Evolutionary conservation across 2,888 invertebrate species (phyloP).

Genomic region (Megalurothrips usitatus): DNA sequence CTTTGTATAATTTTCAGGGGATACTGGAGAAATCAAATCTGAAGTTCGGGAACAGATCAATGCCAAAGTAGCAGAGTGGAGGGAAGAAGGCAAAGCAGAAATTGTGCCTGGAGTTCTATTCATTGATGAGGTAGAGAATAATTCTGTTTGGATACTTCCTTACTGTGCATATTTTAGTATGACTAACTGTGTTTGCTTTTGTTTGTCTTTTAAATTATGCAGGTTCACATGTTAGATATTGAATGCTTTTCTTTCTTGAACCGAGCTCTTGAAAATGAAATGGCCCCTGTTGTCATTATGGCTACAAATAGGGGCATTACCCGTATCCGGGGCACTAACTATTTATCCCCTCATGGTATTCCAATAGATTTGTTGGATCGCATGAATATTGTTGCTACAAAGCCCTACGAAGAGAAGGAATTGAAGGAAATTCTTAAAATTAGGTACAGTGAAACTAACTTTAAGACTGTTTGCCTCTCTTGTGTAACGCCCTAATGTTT

Average conservation of each 20-base stretch:
- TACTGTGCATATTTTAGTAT: neutral
- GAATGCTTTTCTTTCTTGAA: slow-evolving; percentile 99
- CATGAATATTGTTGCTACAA: slow-evolving; percentile 89
- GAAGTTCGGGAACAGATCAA: slow-evolving; percentile 98
- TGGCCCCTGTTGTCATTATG: slow-evolving; percentile 97
- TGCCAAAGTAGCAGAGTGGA: slow-evolving; percentile 95
- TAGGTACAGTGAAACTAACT: slow-evolving; percentile 47
- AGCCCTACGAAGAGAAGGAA: slow-evolving; percentile 82
- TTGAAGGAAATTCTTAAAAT: slow-evolving; percentile 88
- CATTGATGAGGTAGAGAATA: slow-evolving; percentile 75
- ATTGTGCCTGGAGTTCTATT: slow-evolving; percentile 97
- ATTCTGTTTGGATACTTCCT: neutral
- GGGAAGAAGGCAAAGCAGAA: slow-evolving; percentile 98
- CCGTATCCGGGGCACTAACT: slow-evolving; percentile 88
- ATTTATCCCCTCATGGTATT: slow-evolving; percentile 93
- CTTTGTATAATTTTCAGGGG: slow-evolving; percentile 56
- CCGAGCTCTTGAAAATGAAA: slow-evolving; percentile 93
- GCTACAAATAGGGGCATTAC: slow-evolving; percentile 96
- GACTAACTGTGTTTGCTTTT: neutral
- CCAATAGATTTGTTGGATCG: slow-evolving; percentile 94
- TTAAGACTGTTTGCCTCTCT: neutral
- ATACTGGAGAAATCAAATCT: slow-evolving; percentile 97
- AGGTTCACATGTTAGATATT: slow-evolving; percentile 96
- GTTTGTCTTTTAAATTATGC: slow-evolving; percentile 36
- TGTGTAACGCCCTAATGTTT: slow-evolving; percentile 28